Conservation (phyloP, 2,797 vertebrate species). For the Hirundo rustica region DNA sequence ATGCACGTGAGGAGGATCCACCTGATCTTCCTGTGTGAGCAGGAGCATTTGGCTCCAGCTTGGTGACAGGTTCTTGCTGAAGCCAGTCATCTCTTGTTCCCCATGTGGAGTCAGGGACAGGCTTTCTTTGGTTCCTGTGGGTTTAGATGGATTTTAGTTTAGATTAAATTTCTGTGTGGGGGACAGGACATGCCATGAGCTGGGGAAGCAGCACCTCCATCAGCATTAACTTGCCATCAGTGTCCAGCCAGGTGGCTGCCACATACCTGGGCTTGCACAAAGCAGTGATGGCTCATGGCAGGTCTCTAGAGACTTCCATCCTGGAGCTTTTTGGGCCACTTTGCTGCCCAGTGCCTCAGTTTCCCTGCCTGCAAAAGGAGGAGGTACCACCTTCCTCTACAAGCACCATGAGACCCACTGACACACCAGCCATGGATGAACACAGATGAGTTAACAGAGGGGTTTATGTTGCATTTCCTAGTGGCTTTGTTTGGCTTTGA, state of each 20-base stretch:
- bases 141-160: background rate
- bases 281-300: background rate
- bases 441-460: fast-evolving
- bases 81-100: background rate
- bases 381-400: background rate
- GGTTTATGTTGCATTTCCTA: background rate
- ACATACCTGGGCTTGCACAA: background rate
- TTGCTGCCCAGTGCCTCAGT: background rate
- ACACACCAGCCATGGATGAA: background rate
- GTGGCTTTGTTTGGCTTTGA: background rate
- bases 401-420: background rate
- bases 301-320: background rate
- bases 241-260: background rate
- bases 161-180: fast-evolving
- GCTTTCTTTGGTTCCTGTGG: background rate
- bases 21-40: background rate
- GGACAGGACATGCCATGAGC: fast-evolving
- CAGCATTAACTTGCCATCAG: background rate
- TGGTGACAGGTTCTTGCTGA: background rate
- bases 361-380: background rate
- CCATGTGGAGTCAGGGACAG: background rate
- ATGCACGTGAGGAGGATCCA: background rate
- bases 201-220: background rate
- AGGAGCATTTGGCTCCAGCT: background rate
- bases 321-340: background rate